phyloP scores from a whole-genome alignment of 1,140 invertebrate species.

The Macrobrachium nipponense region DNA sequence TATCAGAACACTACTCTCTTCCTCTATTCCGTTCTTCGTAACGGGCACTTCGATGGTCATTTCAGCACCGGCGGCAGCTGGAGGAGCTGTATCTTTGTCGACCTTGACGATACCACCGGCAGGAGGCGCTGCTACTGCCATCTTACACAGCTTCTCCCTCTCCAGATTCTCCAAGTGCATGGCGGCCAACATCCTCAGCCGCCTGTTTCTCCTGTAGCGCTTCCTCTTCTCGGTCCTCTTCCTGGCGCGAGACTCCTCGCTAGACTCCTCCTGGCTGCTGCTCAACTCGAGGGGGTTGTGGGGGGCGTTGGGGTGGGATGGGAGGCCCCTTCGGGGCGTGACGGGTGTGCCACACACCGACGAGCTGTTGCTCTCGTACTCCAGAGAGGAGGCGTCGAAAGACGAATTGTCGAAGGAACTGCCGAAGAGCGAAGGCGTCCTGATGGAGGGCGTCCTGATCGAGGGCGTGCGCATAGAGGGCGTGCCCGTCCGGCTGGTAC shows the following conservation, averaged over 20 bases:
- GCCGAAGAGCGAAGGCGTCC: not conserved
- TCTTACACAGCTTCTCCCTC: too few species aligned
- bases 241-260: slow-evolving; percentile 9
- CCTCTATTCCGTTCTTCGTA: too few species aligned
- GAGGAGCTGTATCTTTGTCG: too few species aligned
- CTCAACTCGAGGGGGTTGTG: not conserved
- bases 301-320: too few species aligned
- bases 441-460: not conserved
- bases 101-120: too few species aligned
- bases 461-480: not conserved
- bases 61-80: too few species aligned
- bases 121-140: too few species aligned
- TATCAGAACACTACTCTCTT: too few species aligned
- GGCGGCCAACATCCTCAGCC: not conserved
- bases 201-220: slow-evolving; percentile 40
- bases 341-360: slow-evolving; percentile 21
- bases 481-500: not conserved
- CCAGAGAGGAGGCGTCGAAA: not conserved
- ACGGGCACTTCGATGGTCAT: too few species aligned
- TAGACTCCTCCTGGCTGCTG: slow-evolving; percentile 4
- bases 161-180: too few species aligned
- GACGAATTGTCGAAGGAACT: slow-evolving; percentile 7
- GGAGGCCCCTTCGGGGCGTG: not conserved
- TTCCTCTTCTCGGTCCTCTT: slow-evolving; percentile 17
- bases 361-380: not conserved